Conservation (phyloP, 2,888 invertebrate genomes). For the Bombylius discolor region DNA sequence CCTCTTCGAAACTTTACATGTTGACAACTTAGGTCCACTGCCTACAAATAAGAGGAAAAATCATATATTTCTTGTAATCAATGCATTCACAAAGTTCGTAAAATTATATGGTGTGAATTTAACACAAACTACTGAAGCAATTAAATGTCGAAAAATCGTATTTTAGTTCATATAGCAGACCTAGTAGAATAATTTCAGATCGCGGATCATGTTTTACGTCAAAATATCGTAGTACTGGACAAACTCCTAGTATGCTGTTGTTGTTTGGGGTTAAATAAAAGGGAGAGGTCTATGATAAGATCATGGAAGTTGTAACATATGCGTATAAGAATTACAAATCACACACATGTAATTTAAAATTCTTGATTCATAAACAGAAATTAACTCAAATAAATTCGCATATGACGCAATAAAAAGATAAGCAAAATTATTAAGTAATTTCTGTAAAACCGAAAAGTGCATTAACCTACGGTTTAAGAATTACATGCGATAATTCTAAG, state of each 20-base stretch:
- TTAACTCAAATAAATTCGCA: too few relatives aligned
- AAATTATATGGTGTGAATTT: conserved; percentile 22
- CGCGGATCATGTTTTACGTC: conserved; percentile 25
- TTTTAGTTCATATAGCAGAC: conserved; percentile 13
- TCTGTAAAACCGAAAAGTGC: too few relatives aligned
- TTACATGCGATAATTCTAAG: too few relatives aligned
- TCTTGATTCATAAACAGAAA: too few relatives aligned
- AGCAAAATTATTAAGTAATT: too few relatives aligned
- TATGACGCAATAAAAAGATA: too few relatives aligned
- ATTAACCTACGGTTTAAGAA: too few relatives aligned
- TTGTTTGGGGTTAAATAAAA: conserved; percentile 16
- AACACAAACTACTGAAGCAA: conserved; percentile 16
- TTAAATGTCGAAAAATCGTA: conserved; percentile 18
- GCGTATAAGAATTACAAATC: too few relatives aligned
- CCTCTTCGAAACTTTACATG: conserved; percentile 31
- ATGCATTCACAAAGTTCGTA: conserved; percentile 28
- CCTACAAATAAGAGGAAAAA: conserved; percentile 20
- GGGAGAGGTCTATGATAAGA: too few relatives aligned
- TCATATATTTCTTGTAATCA: conserved; percentile 21
- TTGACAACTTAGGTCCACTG: conserved; percentile 33
- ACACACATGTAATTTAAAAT: too few relatives aligned
- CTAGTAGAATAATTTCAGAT: conserved; percentile 26
- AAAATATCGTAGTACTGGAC: conserved; percentile 15
- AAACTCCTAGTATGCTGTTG: conserved; percentile 18
- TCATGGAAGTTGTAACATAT: too few relatives aligned